Percentiles rank a stretch among this genome's conserved stretches.
Conservation (phyloP, 30 jellyfish, hydroid and myxozoan species). For the Aurelia sp. region DNA sequence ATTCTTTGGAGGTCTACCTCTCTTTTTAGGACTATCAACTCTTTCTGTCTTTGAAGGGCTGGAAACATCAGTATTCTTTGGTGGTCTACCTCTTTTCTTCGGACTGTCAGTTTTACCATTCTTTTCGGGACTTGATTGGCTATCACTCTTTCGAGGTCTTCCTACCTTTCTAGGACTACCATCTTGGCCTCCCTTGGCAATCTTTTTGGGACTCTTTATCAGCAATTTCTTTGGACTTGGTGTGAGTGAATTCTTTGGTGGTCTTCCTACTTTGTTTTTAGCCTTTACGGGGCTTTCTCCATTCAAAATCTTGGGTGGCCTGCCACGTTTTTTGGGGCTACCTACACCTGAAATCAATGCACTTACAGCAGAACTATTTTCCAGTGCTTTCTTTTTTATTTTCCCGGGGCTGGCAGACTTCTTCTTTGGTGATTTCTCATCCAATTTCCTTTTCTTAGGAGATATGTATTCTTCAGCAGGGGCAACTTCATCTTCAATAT, state of each 20-base stretch:
- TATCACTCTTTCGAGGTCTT: too few species aligned
- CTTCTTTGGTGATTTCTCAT: neutral
- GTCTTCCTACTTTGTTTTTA: too few species aligned
- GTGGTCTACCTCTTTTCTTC: neutral
- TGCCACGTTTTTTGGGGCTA: too few species aligned
- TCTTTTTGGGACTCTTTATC: neutral
- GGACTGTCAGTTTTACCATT: neutral
- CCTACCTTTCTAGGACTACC: neutral
- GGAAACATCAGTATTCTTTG: too few species aligned
- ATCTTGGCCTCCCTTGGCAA: neutral
- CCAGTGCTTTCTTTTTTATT: neutral
- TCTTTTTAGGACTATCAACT: neutral
- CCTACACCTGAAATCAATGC: too few species aligned
- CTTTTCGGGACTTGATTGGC: neutral
- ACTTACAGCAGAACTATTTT: too few species aligned
- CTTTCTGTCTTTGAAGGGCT: neutral
- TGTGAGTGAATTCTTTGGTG: too few species aligned
- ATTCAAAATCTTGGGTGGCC: too few species aligned
- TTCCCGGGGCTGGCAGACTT: slow-evolving; percentile 4
- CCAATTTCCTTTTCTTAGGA: slow-evolving; percentile 33
- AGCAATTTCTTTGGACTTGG: too few species aligned
- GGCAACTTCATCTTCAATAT: slow-evolving; percentile 51
- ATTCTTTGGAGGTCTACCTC: too few species aligned
- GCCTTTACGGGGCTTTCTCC: too few species aligned
- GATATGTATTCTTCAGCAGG: slow-evolving; percentile 64